Evolutionary conservation across 2,113 vertebrate species (phyloP).

Genomic region (Erythrolamprus reginae): DNA sequence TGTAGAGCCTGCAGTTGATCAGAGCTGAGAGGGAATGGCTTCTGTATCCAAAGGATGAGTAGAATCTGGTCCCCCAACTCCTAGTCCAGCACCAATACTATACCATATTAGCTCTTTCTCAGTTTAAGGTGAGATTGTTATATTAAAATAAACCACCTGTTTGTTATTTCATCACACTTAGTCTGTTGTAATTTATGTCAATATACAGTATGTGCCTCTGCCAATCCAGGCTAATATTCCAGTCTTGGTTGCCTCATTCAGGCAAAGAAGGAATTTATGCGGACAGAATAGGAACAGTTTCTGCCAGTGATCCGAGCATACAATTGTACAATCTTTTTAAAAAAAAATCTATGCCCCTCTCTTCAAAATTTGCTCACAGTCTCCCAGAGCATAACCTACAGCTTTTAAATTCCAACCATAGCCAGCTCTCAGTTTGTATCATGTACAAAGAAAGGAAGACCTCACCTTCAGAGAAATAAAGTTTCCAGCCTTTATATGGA

Average conservation of each 20-base stretch:
- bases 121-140: background rate
- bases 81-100: background rate
- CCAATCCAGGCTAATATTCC: background rate
- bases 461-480: conserved; percentile 93
- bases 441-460: background rate
- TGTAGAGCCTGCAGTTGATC: background rate
- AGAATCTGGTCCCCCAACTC: background rate
- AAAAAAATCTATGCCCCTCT: background rate
- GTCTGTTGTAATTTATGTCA: background rate
- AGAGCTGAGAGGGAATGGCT: background rate
- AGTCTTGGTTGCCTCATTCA: background rate
- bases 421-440: background rate
- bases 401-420: background rate
- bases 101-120: background rate
- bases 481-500: conserved; percentile 91
- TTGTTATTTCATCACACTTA: background rate
- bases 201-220: background rate
- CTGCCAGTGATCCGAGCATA: background rate
- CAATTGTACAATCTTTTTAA: background rate
- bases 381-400: background rate
- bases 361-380: background rate
- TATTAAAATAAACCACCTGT: background rate
- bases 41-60: background rate
- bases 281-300: background rate
- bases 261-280: background rate